Conservation (phyloP, 2,113 vertebrate species). For the Cariama cristata region DNA sequence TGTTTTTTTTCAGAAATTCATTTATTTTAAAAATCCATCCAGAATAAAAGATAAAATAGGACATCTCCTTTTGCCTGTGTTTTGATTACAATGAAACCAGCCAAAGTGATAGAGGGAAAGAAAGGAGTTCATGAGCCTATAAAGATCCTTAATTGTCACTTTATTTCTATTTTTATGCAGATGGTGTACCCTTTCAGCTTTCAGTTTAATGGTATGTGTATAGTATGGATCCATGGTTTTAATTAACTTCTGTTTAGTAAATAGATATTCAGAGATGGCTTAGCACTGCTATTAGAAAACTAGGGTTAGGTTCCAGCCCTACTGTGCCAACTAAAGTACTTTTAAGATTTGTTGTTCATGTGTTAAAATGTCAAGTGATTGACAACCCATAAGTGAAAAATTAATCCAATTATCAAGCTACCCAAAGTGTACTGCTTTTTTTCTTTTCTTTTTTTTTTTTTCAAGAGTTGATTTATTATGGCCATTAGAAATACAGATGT, state of each 20-base stretch:
- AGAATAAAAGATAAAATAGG: neutral
- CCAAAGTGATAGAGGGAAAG: neutral
- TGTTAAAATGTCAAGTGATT: slow-evolving; percentile 74
- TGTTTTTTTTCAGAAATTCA: neutral
- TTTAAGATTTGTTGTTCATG: slow-evolving; percentile 62
- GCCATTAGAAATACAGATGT: slow-evolving; percentile 76
- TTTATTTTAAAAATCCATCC: neutral
- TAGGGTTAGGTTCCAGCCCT: slow-evolving; percentile 53
- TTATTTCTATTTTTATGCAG: neutral
- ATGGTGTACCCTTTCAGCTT: neutral
- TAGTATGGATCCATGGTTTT: slow-evolving; percentile 64
- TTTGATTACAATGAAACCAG: neutral
- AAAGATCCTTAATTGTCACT: neutral
- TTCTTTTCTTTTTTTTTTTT: neutral
- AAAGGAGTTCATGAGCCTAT: neutral
- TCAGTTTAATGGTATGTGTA: neutral
- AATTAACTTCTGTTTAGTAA: slow-evolving; percentile 76
- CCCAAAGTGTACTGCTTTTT: neutral
- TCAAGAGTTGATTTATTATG: slow-evolving; percentile 64
- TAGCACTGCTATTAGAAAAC: slow-evolving; percentile 61
- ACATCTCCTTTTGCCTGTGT: neutral
- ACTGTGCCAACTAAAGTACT: slow-evolving; percentile 75
- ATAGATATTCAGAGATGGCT: slow-evolving; percentile 65
- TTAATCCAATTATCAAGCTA: slow-evolving; percentile 75
- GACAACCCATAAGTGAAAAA: slow-evolving; percentile 76